phyloP scores from a whole-genome alignment of 37 sponge, comb jelly and placozoan genomes.

The Beroe ovata region DNA sequence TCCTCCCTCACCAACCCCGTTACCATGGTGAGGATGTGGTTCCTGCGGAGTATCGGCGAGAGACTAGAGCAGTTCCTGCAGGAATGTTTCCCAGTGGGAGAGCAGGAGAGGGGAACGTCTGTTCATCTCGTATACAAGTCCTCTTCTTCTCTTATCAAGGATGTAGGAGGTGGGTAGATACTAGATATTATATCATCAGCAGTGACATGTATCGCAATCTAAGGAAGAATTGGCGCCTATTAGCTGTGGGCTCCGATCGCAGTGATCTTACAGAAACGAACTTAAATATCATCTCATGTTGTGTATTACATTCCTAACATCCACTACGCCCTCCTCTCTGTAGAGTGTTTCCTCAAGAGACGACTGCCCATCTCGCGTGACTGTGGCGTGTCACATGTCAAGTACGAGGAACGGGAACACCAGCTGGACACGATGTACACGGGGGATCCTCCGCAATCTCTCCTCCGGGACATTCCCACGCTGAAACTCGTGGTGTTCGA shows the following conservation, averaged over 20 bases:
- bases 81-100: neutral
- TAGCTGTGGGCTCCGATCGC: too few relatives aligned
- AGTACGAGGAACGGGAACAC: constrained; percentile 45
- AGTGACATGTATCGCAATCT: too few relatives aligned
- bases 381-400: constrained; percentile 10
- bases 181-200: too few relatives aligned
- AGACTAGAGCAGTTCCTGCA: constrained; percentile 23
- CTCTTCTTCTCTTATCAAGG: constrained; percentile 11
- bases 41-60: constrained; percentile 35
- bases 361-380: neutral
- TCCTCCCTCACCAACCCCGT: constrained; percentile 8
- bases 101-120: constrained; percentile 1
- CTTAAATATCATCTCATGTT: too few relatives aligned
- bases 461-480: constrained; percentile 13
- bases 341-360: neutral
- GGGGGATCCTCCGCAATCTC: constrained; percentile 17
- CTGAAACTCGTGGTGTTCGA: constrained; percentile 42
- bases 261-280: too few relatives aligned
- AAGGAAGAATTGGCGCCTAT: too few relatives aligned
- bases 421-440: neutral
- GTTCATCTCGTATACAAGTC: constrained; percentile 4
- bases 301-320: too few relatives aligned
- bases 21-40: constrained; percentile 1
- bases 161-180: constrained; percentile 41
- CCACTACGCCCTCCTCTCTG: too few relatives aligned